Conservation (phyloP, 2,113 vertebrate genomes). For the Ancistrus triradiatus region DNA sequence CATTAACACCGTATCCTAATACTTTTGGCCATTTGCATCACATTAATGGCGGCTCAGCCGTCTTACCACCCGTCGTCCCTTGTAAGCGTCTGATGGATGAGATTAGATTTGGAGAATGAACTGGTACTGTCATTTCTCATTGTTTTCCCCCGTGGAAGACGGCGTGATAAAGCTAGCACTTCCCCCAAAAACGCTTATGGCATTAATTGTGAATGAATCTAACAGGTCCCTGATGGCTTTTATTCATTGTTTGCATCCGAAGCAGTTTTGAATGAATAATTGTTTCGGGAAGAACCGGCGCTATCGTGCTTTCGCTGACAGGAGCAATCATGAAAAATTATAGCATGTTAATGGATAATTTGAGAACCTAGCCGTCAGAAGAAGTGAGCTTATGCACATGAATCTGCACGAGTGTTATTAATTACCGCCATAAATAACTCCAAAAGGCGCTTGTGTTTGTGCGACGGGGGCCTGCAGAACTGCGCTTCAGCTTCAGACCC, state of each 20-base stretch:
- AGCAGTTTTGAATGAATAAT: not conserved
- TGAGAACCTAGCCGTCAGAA: not conserved
- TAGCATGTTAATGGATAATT: not conserved
- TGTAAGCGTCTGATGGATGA: too few species aligned
- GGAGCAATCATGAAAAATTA: not conserved
- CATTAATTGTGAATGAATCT: not conserved
- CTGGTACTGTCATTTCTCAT: not conserved
- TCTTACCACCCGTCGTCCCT: too few species aligned
- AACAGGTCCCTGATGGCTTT: not conserved
- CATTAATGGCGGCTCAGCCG: too few species aligned
- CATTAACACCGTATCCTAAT: too few species aligned
- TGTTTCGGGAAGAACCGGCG: conserved; percentile 23
- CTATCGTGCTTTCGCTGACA: not conserved
- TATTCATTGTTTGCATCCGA: not conserved
- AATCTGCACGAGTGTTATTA: not conserved
- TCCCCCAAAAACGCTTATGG: not conserved
- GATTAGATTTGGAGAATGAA: not conserved
- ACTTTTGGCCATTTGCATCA: too few species aligned
- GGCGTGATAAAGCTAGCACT: not conserved
- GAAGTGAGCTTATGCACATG: not conserved
- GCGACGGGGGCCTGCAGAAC: too few species aligned
- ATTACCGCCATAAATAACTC: conserved; percentile 1
- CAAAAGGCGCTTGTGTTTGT: not conserved
- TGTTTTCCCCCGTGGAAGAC: not conserved
- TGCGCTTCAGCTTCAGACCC: too few species aligned